Conservation (phyloP, 92 coral and sea anemone species). For the Muricea muricata region DNA sequence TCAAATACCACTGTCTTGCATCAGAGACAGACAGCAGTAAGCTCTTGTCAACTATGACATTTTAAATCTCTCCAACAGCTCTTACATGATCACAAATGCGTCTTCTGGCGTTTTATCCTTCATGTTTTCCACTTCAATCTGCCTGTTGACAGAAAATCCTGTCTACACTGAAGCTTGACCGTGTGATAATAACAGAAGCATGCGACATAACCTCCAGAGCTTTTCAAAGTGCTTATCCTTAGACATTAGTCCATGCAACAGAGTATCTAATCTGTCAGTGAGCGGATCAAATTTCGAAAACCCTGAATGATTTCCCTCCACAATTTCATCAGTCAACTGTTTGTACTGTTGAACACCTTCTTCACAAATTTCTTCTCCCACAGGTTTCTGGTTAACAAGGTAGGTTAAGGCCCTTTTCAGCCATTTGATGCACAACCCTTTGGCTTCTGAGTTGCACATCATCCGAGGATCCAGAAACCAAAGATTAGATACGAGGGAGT, state of each 20-base stretch:
- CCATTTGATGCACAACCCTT: too few relatives aligned
- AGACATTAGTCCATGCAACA: constrained; percentile 19
- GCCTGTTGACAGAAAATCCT: constrained; percentile 37
- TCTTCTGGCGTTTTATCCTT: constrained; percentile 9
- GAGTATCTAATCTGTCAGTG: constrained; percentile 12
- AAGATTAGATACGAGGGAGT: too few relatives aligned
- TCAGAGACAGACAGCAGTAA: constrained; percentile 16
- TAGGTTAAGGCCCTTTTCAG: too few relatives aligned
- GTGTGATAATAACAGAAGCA: constrained; percentile 41
- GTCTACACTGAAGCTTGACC: constrained; percentile 42
- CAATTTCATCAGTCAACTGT: too few relatives aligned
- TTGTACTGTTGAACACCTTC: too few relatives aligned
- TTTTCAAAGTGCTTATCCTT: neutral
- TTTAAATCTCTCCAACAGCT: constrained; percentile 30
- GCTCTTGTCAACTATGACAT: constrained; percentile 31
- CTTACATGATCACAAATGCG: constrained; percentile 31
- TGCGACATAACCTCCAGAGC: constrained; percentile 28
- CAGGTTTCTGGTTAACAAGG: too few relatives aligned
- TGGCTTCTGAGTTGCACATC: too few relatives aligned
- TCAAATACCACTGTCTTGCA: constrained; percentile 15
- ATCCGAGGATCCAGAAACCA: too few relatives aligned
- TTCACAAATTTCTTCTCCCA: too few relatives aligned
- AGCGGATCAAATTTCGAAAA: too few relatives aligned
- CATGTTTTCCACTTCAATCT: constrained; percentile 25
- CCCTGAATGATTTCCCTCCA: too few relatives aligned